phyloP scores from a whole-genome alignment of 2,113 vertebrate genomes.

The Microcebus tavaratra region DNA sequence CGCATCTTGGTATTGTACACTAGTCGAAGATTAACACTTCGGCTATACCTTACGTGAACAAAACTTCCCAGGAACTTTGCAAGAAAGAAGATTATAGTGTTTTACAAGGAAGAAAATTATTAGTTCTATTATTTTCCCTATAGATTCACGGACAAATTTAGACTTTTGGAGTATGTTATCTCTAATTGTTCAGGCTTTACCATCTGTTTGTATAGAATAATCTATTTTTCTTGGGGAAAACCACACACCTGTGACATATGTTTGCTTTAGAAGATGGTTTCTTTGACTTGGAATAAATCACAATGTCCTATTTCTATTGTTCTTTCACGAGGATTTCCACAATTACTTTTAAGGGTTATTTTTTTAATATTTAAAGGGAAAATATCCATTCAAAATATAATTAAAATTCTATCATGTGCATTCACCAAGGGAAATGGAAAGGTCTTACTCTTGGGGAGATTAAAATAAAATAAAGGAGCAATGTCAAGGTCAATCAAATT shows the following conservation, averaged over 20 bases:
- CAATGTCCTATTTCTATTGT: not conserved
- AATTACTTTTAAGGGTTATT: not conserved
- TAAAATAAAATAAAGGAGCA: not conserved
- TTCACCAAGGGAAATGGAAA: not conserved
- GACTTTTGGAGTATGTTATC: not conserved
- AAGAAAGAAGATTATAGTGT: not conserved
- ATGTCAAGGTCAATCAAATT: not conserved
- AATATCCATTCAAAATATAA: not conserved
- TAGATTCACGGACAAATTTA: not conserved
- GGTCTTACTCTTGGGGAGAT: not conserved
- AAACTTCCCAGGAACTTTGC: not conserved
- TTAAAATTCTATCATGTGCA: not conserved
- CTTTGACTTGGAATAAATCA: not conserved
- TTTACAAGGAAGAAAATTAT: not conserved
- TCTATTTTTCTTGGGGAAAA: conserved; percentile 1
- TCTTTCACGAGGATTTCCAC: not conserved
- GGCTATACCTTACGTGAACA: not conserved
- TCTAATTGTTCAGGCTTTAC: not conserved
- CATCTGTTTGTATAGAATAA: not conserved
- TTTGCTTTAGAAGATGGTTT: conserved; percentile 34
- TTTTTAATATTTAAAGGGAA: not conserved
- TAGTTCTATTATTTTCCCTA: not conserved
- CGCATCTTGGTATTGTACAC: not conserved
- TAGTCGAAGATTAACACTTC: not conserved
- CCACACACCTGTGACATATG: not conserved